Base-by-base conservation (phyloP, 2,888 invertebrate species). In the Rotaria magnacalcarata region DNA sequence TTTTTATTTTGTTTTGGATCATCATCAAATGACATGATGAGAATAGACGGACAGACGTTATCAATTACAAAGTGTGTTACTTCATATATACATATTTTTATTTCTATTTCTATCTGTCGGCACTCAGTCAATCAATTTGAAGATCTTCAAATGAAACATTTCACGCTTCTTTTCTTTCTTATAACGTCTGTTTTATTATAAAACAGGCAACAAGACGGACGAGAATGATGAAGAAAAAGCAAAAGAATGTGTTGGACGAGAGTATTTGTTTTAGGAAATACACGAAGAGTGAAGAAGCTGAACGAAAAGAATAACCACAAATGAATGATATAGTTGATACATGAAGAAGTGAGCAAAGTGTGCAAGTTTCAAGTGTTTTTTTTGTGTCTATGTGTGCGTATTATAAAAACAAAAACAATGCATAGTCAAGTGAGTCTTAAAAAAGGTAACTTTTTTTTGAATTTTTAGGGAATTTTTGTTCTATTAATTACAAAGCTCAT, bases 111-210 rank as follows among this genome's bases (percentile, higher is more conserved):
- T 58, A n/a, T 60, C 0, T 60, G 27, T 24, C 58, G 58, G 27
- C 27, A 60, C 11, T 27, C 27, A 27, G 58, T 60, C 8, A 60
- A 60, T 60, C 58, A 60, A 24, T 60, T 60, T 24, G 58, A 60
- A 60, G 58, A 60, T 60, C 58, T 60, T 60, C 58, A 60, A 14
- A 60, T 60, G 58, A 60, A 60, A 60, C 27, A 60, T 10, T 60
- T 60, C 58, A 60, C 58, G 58, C 58, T 27, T 60, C n/a, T 60
- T 60, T 5, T 27, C 24, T 27, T 24, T 60, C 14, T 60, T 14
- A 11, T n/a, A 60, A 60, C 24, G 58, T 60, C 58, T 60, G 58
- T 60, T 60, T 60, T 10, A 60, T 60, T 19, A 60, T 60, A 60
- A n/a, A 60, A 27, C 58, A 60, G n/a, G 58, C 58, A 27, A 60